Base-by-base conservation (phyloP, 2,888 invertebrate species). In the Agrilus mali region DNA sequence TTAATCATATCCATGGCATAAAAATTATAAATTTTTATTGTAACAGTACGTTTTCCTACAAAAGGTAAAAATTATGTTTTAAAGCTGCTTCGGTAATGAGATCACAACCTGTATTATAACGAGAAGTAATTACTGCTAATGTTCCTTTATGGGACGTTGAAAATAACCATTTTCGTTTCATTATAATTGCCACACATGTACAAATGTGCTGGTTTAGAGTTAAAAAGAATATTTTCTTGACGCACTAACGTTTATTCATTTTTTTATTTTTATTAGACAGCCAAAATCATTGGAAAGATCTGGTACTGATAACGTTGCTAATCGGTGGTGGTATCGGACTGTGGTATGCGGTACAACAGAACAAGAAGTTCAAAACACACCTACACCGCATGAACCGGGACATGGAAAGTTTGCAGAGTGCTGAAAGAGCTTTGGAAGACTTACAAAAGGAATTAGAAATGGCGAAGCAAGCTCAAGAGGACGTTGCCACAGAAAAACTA, bases 311-410 rank as follows among this genome's bases (percentile, higher is more conserved):
- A 32, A 80, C 85, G 3, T 71, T 92, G 44, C 70, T 94, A 42
- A 71, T 92, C 51, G 82, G 88, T 54, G 92, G 92, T 7, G 75
- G 88, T 42, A 81, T 86, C 43, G 92, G 90, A 41, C 84, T 86
- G 55, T 94, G 90, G 88, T 89, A 90, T 65, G 93, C 89, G 22
- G 82, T 88, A 65, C 80, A 86, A 45, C 92, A 94, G 53, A 88
- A 92, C 61, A 87, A 89, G 59, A 84, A 82, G 59, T 89, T 89
- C 33, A 84, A 88, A 56, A 74, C 75, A 48, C 87, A 96, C 63
- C 74, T 97, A 48, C 80, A 82, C 52, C 80, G 89, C 47, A 94
- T 98, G 92, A 83, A 93, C 63, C 80, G 83, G 51, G 92, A 95
- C 56, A 90, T 95, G 87, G 93, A 93, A 59, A 84, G 87, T 55